Evolutionary conservation across 1,140 invertebrate species (phyloP), one percentile per base, ranked within the genome.

Genomic region (Hyles euphorbiae): DNA sequence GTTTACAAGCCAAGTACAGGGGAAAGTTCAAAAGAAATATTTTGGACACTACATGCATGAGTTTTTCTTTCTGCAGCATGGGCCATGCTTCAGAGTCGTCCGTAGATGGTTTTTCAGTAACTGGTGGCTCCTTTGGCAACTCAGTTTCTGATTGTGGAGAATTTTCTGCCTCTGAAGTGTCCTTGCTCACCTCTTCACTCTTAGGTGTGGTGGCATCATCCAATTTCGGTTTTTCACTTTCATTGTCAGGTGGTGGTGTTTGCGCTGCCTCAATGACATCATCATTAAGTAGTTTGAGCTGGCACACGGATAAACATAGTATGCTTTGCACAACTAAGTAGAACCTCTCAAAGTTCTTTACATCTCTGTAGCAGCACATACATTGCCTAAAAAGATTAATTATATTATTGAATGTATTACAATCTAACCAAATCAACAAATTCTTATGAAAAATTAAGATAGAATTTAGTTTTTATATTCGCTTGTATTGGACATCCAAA

Each of bases 1-100:
- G 96, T 87, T 98, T 98, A 88, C 96, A 96, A 48, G 96, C 96
- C 79, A 97, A 92, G 83, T 98, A 98, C 8, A 97, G 90, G 22
- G 97, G 97, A 89, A 98, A 98, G 84, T 97, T 97, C 43, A 87
- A 75, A 32, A 95, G 89, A 83, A 96, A 96, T 68, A 96, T 92
- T 88, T 96, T 96, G 5, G 94, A 93, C 34, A 95, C 90, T 76
- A 96, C 93, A 70, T 94, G 93, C 81, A 96, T 91, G 34, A 96
- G 87, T 81, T 94, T 94, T 75, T 96, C 95, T 72, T 93, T 94
- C 70, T 96, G 95, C 63, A 94, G 92, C 66, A 94, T 90, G 11
- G 91, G 91, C 95, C 95, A 96, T 34, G 70, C 52, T 64, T 89
- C 89, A 53, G 75, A 69, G 34, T 88, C 82, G 60, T 56, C 70